A percentile compares a stretch with the other conserved stretches of the same genome.
These are phyloP conservation scores for Calephelis perditalis DNA, from an alignment of 2,888 invertebrate genomes.

Conservation along the genomic window DNA sequence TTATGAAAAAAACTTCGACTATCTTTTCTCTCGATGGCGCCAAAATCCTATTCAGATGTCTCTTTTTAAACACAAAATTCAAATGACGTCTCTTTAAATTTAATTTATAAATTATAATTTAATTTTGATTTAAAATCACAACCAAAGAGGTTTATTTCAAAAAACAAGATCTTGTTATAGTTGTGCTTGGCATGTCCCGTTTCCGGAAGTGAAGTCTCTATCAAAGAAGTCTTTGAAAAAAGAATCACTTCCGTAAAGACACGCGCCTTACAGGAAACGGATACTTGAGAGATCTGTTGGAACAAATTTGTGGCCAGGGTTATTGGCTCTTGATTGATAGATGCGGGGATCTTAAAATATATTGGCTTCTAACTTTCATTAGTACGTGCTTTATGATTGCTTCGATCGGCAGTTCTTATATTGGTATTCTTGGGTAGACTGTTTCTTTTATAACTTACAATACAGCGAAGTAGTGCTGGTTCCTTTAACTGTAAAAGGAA, in stretches of 20 bases:
- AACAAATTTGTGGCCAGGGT: slow-evolving; percentile 34
- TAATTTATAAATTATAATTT: too few relatives aligned
- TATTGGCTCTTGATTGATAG: slow-evolving; percentile 34
- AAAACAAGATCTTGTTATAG: neutral
- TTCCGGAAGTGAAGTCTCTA: slow-evolving; percentile 1
- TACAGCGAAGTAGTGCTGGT: too few relatives aligned
- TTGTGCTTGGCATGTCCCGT: neutral
- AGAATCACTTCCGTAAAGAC: slow-evolving; percentile 23
- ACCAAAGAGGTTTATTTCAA: too few relatives aligned
- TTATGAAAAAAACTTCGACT: too few relatives aligned
- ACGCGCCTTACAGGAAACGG: slow-evolving; percentile 33
- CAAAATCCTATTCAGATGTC: too few relatives aligned
- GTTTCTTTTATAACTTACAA: too few relatives aligned
- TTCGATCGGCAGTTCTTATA: neutral
- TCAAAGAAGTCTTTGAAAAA: slow-evolving; percentile 16
- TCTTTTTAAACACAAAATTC: too few relatives aligned
- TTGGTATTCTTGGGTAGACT: too few relatives aligned
- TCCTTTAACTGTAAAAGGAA: too few relatives aligned
- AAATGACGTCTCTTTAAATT: too few relatives aligned
- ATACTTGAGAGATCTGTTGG: slow-evolving; percentile 29
- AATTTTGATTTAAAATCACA: too few relatives aligned
- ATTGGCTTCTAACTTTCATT: slow-evolving; percentile 10
- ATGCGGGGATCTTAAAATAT: slow-evolving; percentile 25
- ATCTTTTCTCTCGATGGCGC: too few relatives aligned
- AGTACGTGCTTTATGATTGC: neutral